Evolutionary conservation across 2,113 vertebrate genomes (phyloP), one percentile per base, ranked within the genome.

Genomic region (Chitala chitala): DNA sequence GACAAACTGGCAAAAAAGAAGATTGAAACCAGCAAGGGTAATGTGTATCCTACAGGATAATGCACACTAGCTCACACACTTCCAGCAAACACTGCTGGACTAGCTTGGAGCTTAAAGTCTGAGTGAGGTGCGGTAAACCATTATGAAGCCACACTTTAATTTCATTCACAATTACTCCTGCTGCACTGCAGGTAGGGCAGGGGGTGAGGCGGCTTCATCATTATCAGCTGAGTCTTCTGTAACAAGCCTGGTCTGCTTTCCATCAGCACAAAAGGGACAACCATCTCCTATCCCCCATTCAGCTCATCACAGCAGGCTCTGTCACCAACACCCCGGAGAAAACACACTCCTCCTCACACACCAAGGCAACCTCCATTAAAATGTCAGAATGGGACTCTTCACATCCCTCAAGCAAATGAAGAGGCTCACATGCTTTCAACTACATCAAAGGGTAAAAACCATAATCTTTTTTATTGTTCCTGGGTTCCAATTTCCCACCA

Each of bases 301-400:
- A 10, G 17, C 71, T 20, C 17, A 6, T 26, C 17, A 40, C 40
- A 33, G 56, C 13, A 56, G 50, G 42, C 44, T 3, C 44, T 48
- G 20, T 73, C 56, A 48, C 42, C 24, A 36, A 20, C 7, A 20
- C 44, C 56, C 42, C 13, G 38, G 42, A 42, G 66, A 56, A 61
- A 42, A 61, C 38, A 10, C 29, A 50, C 38, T 17, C 24, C 7
- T 22, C 8, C 12, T 50, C 36, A 6, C 51, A 75, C 38, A 33
- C 36, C 22, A 17, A 26, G 24, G 50, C 33, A 44, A 22, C 50
- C 17, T 55, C 73, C 38, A 68, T 69, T 68, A 68, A 75, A 75
- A 72, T 46, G 29, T 58, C 53, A 72, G 26, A 36, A 53, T 38
- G 70, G 22, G 8, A 56, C 15, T 20, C 15, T 68, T 68, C 22